These are phyloP conservation scores for Varecia variegata DNA, from an alignment of 2,797 vertebrate genomes.

Conservation along the genomic window DNA sequence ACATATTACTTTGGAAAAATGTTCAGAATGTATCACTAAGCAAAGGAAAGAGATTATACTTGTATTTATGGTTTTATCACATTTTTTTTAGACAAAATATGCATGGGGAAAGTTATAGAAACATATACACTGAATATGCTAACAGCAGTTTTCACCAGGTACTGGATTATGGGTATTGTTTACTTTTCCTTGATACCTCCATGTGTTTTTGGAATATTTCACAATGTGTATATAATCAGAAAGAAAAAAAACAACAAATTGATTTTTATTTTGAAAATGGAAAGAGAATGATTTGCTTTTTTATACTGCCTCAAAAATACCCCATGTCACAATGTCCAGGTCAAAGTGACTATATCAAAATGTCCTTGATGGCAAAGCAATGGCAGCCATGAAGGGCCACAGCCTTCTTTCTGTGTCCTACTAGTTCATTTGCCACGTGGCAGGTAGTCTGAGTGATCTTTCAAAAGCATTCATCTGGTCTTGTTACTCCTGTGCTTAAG, in stretches of 20 bases:
- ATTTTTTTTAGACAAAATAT: conserved; percentile 25
- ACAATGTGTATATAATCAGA: background rate
- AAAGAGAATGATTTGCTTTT: conserved; percentile 41
- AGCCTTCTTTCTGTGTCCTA: background rate
- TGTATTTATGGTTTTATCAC: background rate
- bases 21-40: background rate
- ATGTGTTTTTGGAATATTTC: conserved; percentile 35
- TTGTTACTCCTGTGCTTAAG: background rate
- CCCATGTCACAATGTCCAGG: background rate
- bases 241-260: background rate
- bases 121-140: background rate
- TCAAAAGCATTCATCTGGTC: background rate
- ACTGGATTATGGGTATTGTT: conserved; percentile 11
- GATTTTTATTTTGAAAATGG: conserved; percentile 35
- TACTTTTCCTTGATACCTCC: conserved; percentile 26
- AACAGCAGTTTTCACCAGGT: background rate
- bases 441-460: background rate
- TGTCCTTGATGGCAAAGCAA: conserved; percentile 19
- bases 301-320: background rate
- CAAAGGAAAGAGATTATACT: background rate
- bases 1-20: conserved; percentile 4
- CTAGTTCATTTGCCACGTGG: background rate
- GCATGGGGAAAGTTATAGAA: background rate
- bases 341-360: background rate
- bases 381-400: background rate